phyloP scores from a whole-genome alignment of 2,797 vertebrate genomes.

The Rhinophrynus dorsalis region DNA sequence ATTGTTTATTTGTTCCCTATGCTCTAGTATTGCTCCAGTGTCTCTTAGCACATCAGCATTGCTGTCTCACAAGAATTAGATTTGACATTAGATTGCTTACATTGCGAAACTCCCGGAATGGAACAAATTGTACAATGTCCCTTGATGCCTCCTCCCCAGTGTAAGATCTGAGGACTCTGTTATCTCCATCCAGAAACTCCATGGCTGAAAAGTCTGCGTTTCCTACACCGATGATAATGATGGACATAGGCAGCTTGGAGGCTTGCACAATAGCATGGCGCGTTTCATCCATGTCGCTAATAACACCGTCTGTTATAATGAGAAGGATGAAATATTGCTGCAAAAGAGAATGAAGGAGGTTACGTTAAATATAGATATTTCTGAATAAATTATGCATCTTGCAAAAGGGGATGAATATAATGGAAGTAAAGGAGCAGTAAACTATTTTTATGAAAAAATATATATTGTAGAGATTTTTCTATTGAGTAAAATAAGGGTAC shows the following conservation, averaged over 20 bases:
- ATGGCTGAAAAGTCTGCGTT: constrained; percentile 96
- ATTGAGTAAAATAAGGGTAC: too few relatives aligned
- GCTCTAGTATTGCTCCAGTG: too few relatives aligned
- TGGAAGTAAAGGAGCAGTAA: too few relatives aligned
- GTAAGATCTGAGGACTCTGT: constrained; percentile 82
- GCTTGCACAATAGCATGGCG: constrained; percentile 91
- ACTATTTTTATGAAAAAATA: too few relatives aligned
- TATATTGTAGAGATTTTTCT: too few relatives aligned
- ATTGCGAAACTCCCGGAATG: constrained; percentile 93
- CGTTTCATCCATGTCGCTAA: constrained; percentile 98
- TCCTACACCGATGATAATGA: constrained; percentile 96
- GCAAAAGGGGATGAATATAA: too few relatives aligned
- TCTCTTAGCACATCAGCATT: too few relatives aligned
- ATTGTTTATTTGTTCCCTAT: too few relatives aligned
- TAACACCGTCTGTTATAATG: constrained; percentile 96
- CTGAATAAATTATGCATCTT: not conserved
- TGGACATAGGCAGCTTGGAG: constrained; percentile 95
- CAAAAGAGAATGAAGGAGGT: not conserved
- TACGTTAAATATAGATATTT: not conserved
- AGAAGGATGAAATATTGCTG: constrained; percentile 98
- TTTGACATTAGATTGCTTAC: constrained; percentile 84
- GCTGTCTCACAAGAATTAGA: too few relatives aligned
- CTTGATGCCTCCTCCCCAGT: constrained; percentile 89
- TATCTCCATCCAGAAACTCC: constrained; percentile 96
- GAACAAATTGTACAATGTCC: constrained; percentile 97